Base-by-base conservation (phyloP, 2,113 vertebrate genomes). In the Sakesphorus luctuosus region DNA sequence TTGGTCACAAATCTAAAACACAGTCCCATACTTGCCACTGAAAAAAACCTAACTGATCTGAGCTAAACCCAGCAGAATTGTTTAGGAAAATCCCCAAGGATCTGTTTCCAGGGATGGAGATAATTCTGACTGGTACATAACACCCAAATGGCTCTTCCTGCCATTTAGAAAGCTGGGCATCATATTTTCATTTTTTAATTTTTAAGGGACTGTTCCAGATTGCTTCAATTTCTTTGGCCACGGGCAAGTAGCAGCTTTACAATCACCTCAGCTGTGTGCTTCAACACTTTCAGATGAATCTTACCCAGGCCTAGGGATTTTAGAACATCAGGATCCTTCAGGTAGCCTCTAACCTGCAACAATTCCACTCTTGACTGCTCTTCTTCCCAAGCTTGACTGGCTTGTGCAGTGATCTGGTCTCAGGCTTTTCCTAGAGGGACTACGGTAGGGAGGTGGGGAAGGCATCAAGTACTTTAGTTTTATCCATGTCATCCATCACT, bases 321-420 rank as follows among this genome's bases (percentile, higher is more conserved):
- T n/a, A 95, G 52, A 49, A 71, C 9, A 86, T 89, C 31, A 66
- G n/a, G 59, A 83, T 80, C 55, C n/a, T 79, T 71, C 67, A 84
- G 53, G 53, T 36, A 80, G 24, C 14, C 14, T 9, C 76, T 68
- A 69, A n/a, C 26, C n/a, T 92, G 53, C 1, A 2, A 40, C 36
- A 29, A 26, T 86, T 93, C 68, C 31, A 58, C 72, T 83, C 72
- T 53, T 90, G 89, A 80, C 31, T 69, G 76, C 67, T 68, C 26
- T 14, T 88, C 31, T 92, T 90, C 55, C 72, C 76, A 84, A 66
- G 75, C 89, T 69, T 80, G 83, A 79, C 53, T 90, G 67, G 25
- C 36, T 79, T 73, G 58, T 88, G 23, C 58, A 90, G 58, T 0
- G 4, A 59, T 50, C 43, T 87, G 47, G 24, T 79, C 71, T 79